Percentiles rank a stretch among this genome's conserved stretches.
Evolutionary conservation across 1,140 invertebrate species (phyloP).

Genomic region (Drosophila burlai): DNA sequence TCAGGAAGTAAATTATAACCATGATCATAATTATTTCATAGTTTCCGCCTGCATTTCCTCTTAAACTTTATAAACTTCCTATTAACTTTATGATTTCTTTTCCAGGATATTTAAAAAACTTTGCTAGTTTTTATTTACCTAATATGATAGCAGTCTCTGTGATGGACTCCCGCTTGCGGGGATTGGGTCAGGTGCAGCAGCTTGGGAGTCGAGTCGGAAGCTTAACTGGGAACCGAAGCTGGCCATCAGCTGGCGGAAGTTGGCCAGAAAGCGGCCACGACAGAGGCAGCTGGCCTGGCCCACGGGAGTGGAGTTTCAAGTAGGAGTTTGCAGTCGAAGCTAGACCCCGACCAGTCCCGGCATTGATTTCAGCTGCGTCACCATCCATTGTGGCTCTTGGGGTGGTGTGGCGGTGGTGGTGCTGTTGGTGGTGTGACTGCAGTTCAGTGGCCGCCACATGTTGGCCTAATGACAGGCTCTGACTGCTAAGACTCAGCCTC

Average conservation of each 20-base stretch:
- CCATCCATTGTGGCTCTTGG: slow-evolving; percentile 54
- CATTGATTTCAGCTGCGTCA: slow-evolving; percentile 82
- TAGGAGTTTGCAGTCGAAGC: slow-evolving; percentile 17
- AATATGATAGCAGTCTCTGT: slow-evolving; percentile 3
- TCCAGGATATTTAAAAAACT: background rate
- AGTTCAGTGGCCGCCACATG: slow-evolving; percentile 49
- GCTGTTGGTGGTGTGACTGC: slow-evolving; percentile 16
- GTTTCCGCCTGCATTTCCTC: background rate
- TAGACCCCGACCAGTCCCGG: slow-evolving; percentile 13
- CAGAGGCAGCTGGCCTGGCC: slow-evolving; percentile 21
- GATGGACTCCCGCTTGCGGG: background rate
- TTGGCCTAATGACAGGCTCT: slow-evolving; percentile 71
- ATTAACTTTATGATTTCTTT: background rate
- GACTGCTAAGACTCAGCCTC: slow-evolving; percentile 39
- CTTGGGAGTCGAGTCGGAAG: slow-evolving; percentile 50
- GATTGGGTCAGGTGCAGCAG: slow-evolving; percentile 38
- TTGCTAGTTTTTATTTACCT: background rate
- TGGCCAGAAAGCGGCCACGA: slow-evolving; percentile 27
- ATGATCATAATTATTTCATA: background rate
- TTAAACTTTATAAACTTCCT: background rate
- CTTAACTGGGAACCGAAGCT: slow-evolving; percentile 5
- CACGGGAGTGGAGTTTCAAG: slow-evolving; percentile 24
- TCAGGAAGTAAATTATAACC: background rate
- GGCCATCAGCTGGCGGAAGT: slow-evolving; percentile 69
- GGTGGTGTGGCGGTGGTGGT: slow-evolving; percentile 10